Base-by-base conservation (phyloP, 1,140 invertebrate species). In the Venturia canescens region DNA sequence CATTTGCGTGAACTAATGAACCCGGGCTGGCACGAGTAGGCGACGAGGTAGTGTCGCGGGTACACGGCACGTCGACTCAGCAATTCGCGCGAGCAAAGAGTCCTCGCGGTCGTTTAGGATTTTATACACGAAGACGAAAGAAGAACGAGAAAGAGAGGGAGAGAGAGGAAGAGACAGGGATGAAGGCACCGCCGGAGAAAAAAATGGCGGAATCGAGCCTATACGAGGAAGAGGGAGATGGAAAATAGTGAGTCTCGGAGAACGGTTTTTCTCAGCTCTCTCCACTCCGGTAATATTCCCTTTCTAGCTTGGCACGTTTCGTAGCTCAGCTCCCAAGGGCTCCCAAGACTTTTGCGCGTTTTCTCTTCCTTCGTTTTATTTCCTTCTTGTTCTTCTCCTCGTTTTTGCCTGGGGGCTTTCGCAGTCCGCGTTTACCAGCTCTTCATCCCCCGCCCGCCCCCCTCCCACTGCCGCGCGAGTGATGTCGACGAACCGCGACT, bases 1-100 rank as follows among this genome's bases (percentile, higher is more conserved):
- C 81, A 85, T 85, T 85, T 83, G 83, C 84, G 78, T 83, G 78
- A 84, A 84, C 84, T 85, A 85, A 85, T 84, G 83, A 85, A 85
- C 82, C 78, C 70, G 48, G 70, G 66, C 21, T 44, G 69, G 79
- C 27, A 23, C 31, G 53, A 60, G 72, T 74, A 29, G 23, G 27
- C 26, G 60, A 44, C 57, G 75, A 63, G 23, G 71, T 15, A 23
- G 26, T 69, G 29, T 16, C 27, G 75, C 57, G 53, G 13, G 57
- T 23, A 38, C 57, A 69, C 66, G 66, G 66, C 82, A 69, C 77
- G 82, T 84, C 82, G 83, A 83, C 78, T 84, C 84, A 84, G 84
- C 82, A 60, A 76, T 70, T 82, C 53, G 74, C 57, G 74, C 72
- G 44, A 50, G 57, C 31, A 34, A 72, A 78, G 53, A 70, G 34